A percentile compares a stretch with the other conserved stretches of the same genome.
Evolutionary conservation across 64 coral and sea anemone species (phyloP).

Genomic region (Stichodactyla mertensii): DNA sequence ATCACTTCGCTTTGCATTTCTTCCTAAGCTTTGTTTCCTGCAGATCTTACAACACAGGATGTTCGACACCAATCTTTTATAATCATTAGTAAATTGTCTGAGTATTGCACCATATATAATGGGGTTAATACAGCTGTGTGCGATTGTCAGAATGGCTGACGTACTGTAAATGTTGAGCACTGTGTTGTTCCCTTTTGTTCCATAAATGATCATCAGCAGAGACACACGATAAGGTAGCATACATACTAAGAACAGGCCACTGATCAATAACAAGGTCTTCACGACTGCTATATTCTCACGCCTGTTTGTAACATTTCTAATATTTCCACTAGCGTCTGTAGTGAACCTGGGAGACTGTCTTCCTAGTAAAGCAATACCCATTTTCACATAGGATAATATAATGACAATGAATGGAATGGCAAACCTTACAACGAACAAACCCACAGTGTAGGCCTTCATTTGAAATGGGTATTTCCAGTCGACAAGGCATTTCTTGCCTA

Average conservation of each 20-base stretch:
- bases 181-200: neutral
- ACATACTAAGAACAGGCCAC: conserved; percentile 35
- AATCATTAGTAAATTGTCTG: conserved; percentile 29
- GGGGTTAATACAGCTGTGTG: conserved; percentile 53
- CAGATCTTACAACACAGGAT: neutral
- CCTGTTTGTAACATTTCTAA: conserved; percentile 24
- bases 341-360: conserved; percentile 31
- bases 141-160: conserved; percentile 29
- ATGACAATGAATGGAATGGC: conserved; percentile 43
- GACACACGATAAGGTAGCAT: conserved; percentile 45
- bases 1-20: neutral
- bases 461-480: neutral
- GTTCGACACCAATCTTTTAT: neutral
- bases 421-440: conserved; percentile 44
- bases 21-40: neutral
- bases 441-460: conserved; percentile 27
- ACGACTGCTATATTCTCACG: conserved; percentile 43
- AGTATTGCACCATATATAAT: conserved; percentile 43
- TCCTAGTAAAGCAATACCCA: conserved; percentile 39
- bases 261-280: conserved; percentile 37
- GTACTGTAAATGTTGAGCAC: conserved; percentile 10
- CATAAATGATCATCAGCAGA: conserved; percentile 10
- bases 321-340: conserved; percentile 31
- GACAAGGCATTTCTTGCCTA: neutral
- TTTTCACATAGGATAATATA: conserved; percentile 33